phyloP scores from a whole-genome alignment of 2,797 vertebrate genomes.

The Malurus splendens region DNA sequence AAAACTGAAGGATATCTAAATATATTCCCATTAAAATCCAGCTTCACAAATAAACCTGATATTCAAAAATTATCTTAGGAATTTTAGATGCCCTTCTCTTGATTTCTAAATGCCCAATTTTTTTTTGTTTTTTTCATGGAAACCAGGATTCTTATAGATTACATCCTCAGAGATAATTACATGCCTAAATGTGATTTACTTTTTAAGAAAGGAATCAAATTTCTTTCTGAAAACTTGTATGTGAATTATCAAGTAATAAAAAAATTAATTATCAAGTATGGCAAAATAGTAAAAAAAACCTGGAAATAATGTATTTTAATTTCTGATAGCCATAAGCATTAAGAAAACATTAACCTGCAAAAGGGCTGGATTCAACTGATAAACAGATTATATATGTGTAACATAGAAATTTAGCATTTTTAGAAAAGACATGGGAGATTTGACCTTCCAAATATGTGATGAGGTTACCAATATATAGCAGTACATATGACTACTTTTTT shows the following conservation, averaged over 20 bases:
- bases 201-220: neutral
- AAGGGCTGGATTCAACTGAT: neutral
- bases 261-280: neutral
- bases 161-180: neutral
- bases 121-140: neutral
- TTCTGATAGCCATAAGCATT: neutral
- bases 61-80: neutral
- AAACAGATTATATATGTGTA: neutral
- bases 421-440: neutral
- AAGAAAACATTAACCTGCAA: neutral
- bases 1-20: neutral
- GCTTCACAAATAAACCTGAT: neutral
- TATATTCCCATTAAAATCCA: neutral
- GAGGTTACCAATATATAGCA: rapidly evolving
- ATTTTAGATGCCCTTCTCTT: neutral
- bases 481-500: neutral
- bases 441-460: neutral
- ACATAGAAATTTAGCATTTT: neutral
- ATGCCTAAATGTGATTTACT: rapidly evolving
- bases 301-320: neutral
- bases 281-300: neutral
- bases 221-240: neutral
- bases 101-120: neutral
- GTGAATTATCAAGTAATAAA: neutral
- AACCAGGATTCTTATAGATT: neutral